Conservation (phyloP, 2,888 invertebrate species). For the Thymelicus acteon region DNA sequence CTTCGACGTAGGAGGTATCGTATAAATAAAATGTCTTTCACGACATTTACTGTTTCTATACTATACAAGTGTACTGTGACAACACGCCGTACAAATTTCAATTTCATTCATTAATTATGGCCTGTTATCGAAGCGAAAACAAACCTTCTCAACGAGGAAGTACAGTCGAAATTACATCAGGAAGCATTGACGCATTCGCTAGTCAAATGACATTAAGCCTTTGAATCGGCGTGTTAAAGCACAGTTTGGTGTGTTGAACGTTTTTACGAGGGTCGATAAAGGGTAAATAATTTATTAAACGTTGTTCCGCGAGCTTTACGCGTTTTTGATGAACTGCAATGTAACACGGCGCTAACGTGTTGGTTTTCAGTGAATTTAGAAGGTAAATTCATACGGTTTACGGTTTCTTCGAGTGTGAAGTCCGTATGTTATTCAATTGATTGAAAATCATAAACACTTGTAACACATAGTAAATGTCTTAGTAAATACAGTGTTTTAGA, state of each 20-base stretch:
- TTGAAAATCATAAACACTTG: not conserved
- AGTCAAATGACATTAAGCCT: constrained; percentile 1
- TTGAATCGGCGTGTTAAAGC: constrained; percentile 5
- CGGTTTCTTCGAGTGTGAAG: not conserved
- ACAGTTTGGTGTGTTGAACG: constrained; percentile 2
- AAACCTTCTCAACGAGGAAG: constrained; percentile 1
- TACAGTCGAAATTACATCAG: not conserved
- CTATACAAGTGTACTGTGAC: not conserved
- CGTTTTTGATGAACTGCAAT: constrained; percentile 28
- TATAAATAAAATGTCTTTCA: not conserved
- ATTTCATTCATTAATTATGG: not conserved
- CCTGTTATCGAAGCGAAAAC: not conserved
- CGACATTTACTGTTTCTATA: constrained; percentile 9
- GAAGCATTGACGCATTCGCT: not conserved
- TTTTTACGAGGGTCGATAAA: constrained; percentile 30
- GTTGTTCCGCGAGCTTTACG: constrained; percentile 20
- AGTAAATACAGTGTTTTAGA: no score
- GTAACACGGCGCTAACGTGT: constrained; percentile 21
- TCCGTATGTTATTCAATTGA: not conserved
- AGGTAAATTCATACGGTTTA: not conserved
- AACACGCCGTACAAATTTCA: not conserved
- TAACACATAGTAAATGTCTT: no score
- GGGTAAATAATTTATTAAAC: constrained; percentile 31
- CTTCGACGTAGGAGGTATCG: not conserved
- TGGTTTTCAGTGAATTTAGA: constrained; percentile 7